Conservation (phyloP, 2,113 vertebrate species). For the Bostrychus sinensis region DNA sequence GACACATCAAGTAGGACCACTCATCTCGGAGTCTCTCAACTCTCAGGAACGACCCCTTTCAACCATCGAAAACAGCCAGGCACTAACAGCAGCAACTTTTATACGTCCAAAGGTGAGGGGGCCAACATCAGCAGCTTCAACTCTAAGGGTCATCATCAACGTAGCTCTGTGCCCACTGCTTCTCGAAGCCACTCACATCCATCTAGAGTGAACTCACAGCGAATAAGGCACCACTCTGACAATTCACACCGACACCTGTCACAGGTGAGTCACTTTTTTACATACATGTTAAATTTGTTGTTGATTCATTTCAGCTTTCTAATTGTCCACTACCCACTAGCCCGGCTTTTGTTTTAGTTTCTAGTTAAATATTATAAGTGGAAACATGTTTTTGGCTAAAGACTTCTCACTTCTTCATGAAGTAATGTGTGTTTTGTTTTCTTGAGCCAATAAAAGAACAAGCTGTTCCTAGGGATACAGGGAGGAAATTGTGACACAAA, state of each 20-base stretch:
- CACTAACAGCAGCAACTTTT: constrained; percentile 76
- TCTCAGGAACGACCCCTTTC: constrained; percentile 76
- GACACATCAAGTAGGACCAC: constrained; percentile 65
- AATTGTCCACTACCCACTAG: background rate
- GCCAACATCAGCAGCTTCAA: constrained; percentile 45
- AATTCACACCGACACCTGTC: constrained; percentile 52
- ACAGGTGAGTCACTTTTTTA: constrained; percentile 79
- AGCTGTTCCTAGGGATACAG: constrained; percentile 28
- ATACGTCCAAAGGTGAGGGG: constrained; percentile 47
- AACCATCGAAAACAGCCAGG: constrained; percentile 53
- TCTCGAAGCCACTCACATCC: constrained; percentile 81
- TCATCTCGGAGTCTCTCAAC: constrained; percentile 75
- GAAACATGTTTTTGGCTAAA: constrained; percentile 39
- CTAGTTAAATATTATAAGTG: constrained; percentile 22
- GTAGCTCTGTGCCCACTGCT: constrained; percentile 34
- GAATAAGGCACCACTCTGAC: constrained; percentile 65
- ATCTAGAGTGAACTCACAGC: constrained; percentile 70
- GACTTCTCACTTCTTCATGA: constrained; percentile 11
- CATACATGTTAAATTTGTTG: background rate
- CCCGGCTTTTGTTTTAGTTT: constrained; percentile 7
- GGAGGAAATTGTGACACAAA: constrained; percentile 48
- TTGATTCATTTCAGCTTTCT: background rate
- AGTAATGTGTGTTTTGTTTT: constrained; percentile 44
- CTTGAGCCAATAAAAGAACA: constrained; percentile 32
- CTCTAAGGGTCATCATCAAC: constrained; percentile 71